These are phyloP conservation scores for Papilio glaucus DNA, from an alignment of 1,140 invertebrate genomes.

Conservation along the genomic window DNA sequence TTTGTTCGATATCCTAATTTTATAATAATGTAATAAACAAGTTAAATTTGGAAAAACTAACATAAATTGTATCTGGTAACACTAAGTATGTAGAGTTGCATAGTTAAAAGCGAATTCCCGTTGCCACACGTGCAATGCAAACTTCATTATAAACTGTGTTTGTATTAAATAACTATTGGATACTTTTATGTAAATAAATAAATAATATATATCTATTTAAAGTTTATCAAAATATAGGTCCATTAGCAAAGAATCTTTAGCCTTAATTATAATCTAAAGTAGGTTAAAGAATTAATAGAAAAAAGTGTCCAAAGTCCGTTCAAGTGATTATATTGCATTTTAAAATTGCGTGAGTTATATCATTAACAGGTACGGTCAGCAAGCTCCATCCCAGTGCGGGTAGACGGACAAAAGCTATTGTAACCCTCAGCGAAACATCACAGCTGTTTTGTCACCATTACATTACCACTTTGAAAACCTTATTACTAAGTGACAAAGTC, in stretches of 20 bases:
- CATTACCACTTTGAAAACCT: slow-evolving; percentile 36
- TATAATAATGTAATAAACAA: no score
- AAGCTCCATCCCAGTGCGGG: slow-evolving; percentile 73
- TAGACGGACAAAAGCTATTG: slow-evolving; percentile 63
- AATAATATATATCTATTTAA: no score
- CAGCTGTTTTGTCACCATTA: neutral
- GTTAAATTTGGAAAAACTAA: no score
- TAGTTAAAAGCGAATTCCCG: slow-evolving; percentile 18
- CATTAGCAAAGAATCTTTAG: no score
- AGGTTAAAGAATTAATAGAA: neutral
- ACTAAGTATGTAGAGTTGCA: neutral
- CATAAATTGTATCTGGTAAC: no score
- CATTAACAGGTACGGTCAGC: slow-evolving; percentile 63
- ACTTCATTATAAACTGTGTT: neutral
- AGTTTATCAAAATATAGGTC: no score
- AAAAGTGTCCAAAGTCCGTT: slow-evolving; percentile 24
- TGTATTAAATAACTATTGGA: neutral
- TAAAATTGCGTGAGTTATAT: slow-evolving; percentile 42
- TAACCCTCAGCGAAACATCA: slow-evolving; percentile 44
- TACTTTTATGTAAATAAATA: no score
- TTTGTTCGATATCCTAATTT: no score
- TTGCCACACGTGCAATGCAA: slow-evolving; percentile 8
- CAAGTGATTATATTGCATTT: neutral
- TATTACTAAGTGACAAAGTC: slow-evolving; percentile 29
- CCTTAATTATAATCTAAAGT: no score